Base-by-base conservation (phyloP, 2,797 vertebrate species). In the Pelochelys cantorii region DNA sequence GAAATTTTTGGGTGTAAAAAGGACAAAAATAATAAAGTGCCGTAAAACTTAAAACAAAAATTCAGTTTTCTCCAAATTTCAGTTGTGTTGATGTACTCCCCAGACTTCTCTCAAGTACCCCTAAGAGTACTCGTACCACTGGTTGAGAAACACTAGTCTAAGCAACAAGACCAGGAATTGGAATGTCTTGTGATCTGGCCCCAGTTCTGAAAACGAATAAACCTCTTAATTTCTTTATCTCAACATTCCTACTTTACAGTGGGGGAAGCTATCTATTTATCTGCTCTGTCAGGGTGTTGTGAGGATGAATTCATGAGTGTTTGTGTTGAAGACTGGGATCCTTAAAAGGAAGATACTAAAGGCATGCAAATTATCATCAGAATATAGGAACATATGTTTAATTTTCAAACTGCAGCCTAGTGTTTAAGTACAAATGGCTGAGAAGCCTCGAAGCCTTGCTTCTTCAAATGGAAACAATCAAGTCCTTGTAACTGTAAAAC, bases 331-430 rank as follows among this genome's bases (percentile, higher is more conserved):
- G 29, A 65, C 10, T 15, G 15, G 15, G 31, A 65, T 10, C 31
- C 62, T 17, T 31, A 65, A 7, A 65, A 9, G 25, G 62, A 74
- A n/a, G 57, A 15, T 0, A 85, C 18, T 12, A 11, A 92, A 90
- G 90, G 80, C 3, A 2, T 22, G 57, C 8, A 85, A 93, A 79
- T 15, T 31, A 78, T 15, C 20, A 80, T 11, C 11, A 54, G 59
- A 15, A 91, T 12, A 87, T 4, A 68, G 17, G n/a, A 90, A 55
- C 48, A 65, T 78, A 2, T 31, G 17, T 85, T 31, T 90, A 1
- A 74, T 89, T 93, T 92, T 84, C 54, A 94, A 68, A 91, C 79
- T 2, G 15, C 83, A 74, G 14, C 37, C 83, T 87, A 77, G 84
- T 79, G 88, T 17, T 95, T 37, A 48, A 75, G 11, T 27, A 75